These are phyloP conservation scores for Luffia ferchaultella DNA, from an alignment of 2,888 invertebrate genomes.

Conservation along the genomic window DNA sequence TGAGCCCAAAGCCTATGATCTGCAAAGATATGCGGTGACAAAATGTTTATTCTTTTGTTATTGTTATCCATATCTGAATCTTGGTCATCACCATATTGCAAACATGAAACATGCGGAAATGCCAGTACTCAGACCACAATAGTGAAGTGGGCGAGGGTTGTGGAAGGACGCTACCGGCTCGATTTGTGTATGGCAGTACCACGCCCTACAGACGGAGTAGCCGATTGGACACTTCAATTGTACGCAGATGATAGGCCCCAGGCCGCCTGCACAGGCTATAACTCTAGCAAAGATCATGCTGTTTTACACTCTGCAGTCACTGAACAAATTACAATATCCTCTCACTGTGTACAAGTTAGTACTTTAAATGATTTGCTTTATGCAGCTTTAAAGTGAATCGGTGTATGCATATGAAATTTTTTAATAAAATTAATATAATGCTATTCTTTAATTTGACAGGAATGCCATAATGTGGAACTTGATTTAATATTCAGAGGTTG, in stretches of 20 bases:
- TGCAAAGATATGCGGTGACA: background rate
- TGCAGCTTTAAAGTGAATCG: background rate
- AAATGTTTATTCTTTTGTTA: background rate
- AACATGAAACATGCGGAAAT: constrained; percentile 20
- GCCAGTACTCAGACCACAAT: constrained; percentile 16
- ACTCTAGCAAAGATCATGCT: constrained; percentile 8
- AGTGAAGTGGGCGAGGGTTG: constrained; percentile 20
- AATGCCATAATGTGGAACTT: background rate
- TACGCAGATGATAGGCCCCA: constrained; percentile 9
- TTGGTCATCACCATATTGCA: background rate
- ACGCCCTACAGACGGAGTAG: background rate
- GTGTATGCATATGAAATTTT: background rate
- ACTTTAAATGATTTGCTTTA: constrained; percentile 1
- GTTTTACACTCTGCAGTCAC: constrained; percentile 13
- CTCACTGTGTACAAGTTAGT: constrained; percentile 32
- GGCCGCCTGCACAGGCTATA: constrained; percentile 10
- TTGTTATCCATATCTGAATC: background rate
- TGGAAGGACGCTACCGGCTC: constrained; percentile 30
- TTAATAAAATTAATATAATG: too few species aligned
- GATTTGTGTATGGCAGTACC: constrained; percentile 22
- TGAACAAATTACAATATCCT: constrained; percentile 8
- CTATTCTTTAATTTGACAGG: too few species aligned
- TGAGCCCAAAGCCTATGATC: too few species aligned
- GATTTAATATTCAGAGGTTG: background rate
- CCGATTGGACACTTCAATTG: constrained; percentile 3